Percentiles rank a stretch among this genome's conserved stretches.
phyloP scores from a whole-genome alignment of 2,797 vertebrate species.

The Enteromius argenteus region DNA sequence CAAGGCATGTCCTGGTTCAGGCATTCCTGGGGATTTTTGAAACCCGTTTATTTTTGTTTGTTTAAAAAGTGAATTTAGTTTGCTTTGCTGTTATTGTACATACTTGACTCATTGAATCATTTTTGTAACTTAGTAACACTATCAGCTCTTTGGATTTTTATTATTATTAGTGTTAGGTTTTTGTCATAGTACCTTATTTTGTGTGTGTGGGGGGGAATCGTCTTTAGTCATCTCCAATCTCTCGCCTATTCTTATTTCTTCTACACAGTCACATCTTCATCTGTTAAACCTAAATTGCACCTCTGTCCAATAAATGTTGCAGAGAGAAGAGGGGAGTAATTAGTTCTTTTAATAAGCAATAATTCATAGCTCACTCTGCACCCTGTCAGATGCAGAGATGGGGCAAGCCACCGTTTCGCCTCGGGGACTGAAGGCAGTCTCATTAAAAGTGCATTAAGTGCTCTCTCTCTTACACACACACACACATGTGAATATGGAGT shows the following conservation, averaged over 20 bases:
- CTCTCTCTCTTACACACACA: constrained; percentile 41
- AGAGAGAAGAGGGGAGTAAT: constrained; percentile 75
- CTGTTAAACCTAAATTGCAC: constrained; percentile 64
- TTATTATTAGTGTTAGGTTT: not conserved
- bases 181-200: not conserved
- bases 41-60: constrained; percentile 7
- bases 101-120: not conserved
- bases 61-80: not conserved
- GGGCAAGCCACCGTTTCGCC: constrained; percentile 75
- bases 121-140: not conserved
- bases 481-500: constrained; percentile 53
- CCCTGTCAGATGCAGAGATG: constrained; percentile 78
- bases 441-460: constrained; percentile 80
- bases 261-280: constrained; percentile 44
- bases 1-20: constrained; percentile 49
- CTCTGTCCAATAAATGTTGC: constrained; percentile 72
- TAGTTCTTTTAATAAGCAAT: constrained; percentile 81
- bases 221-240: constrained; percentile 26
- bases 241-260: constrained; percentile 5
- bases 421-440: constrained; percentile 74
- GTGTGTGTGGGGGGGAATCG: not conserved
- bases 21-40: constrained; percentile 21
- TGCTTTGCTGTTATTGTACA: not conserved
- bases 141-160: not conserved
- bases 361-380: constrained; percentile 78